phyloP scores from a whole-genome alignment of 2,888 invertebrate genomes.

The Stratiomys singularior region DNA sequence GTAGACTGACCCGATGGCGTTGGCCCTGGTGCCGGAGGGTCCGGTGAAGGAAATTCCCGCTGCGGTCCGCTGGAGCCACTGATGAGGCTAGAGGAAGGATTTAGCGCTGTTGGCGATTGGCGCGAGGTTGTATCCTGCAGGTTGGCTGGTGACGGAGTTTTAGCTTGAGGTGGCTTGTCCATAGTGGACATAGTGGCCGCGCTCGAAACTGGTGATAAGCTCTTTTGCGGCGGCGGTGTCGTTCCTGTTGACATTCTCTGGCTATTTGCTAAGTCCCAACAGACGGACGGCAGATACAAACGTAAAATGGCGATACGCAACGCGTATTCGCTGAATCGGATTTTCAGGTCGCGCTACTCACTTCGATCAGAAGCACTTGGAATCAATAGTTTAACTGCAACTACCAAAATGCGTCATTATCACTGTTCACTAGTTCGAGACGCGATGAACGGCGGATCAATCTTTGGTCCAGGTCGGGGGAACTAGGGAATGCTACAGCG shows the following conservation, averaged over 20 bases:
- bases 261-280: not conserved
- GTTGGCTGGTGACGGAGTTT: slow-evolving; percentile 62
- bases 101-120: slow-evolving; percentile 19
- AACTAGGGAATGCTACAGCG: not conserved
- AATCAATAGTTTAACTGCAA: slow-evolving; percentile 2
- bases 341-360: not conserved
- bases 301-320: not conserved
- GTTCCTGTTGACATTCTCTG: slow-evolving; percentile 56
- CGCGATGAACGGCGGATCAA: not conserved
- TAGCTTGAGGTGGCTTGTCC: slow-evolving; percentile 56
- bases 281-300: not conserved
- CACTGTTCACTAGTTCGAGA: not conserved
- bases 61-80: not conserved
- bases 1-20: slow-evolving; percentile 46
- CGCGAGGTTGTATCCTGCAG: slow-evolving; percentile 51
- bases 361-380: not conserved
- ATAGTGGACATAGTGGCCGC: slow-evolving; percentile 57
- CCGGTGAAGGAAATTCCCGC: slow-evolving; percentile 30
- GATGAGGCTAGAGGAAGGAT: not conserved
- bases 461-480: not conserved
- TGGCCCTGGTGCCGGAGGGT: slow-evolving; percentile 41
- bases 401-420: not conserved
- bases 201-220: slow-evolving; percentile 46
- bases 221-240: slow-evolving; percentile 54
- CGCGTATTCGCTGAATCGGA: not conserved